phyloP scores from a whole-genome alignment of 1,140 invertebrate genomes.

The Lasioglossum baleicum region DNA sequence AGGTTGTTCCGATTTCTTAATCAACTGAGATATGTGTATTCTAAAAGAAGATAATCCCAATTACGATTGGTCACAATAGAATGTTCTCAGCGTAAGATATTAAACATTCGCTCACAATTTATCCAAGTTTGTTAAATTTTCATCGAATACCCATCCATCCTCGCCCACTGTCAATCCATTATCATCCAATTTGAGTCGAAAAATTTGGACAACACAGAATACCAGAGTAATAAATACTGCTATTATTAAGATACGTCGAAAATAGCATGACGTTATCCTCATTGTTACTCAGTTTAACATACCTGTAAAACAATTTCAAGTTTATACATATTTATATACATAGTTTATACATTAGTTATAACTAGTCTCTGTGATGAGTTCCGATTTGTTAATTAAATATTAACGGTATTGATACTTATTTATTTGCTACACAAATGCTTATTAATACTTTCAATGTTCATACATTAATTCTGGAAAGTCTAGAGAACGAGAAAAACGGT shows the following conservation, averaged over 20 bases:
- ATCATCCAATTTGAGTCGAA: constrained; percentile 63
- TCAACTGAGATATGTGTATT: constrained; percentile 67
- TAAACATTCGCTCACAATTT: constrained; percentile 70
- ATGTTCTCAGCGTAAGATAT: neutral
- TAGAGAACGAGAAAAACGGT: neutral
- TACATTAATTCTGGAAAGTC: neutral
- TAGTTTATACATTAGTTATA: too few species aligned
- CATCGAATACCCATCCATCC: too few species aligned
- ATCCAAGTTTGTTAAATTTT: constrained; percentile 65
- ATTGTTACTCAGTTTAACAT: constrained; percentile 58
- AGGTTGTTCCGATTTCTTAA: constrained; percentile 64
- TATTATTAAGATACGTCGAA: constrained; percentile 64
- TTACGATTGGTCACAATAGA: constrained; percentile 9
- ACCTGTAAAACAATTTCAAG: constrained; percentile 31
- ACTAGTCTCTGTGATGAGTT: neutral
- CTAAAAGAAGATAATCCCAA: constrained; percentile 54
- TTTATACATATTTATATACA: too few species aligned
- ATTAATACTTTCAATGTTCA: neutral
- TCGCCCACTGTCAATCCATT: constrained; percentile 5
- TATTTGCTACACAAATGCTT: neutral
- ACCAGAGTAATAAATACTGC: constrained; percentile 60
- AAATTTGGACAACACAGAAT: constrained; percentile 68
- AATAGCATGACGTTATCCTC: constrained; percentile 67
- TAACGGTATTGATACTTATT: too few species aligned
- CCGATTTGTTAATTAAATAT: too few species aligned